phyloP scores from a whole-genome alignment of 2,797 vertebrate species.

The Gadopsis marmoratus region DNA sequence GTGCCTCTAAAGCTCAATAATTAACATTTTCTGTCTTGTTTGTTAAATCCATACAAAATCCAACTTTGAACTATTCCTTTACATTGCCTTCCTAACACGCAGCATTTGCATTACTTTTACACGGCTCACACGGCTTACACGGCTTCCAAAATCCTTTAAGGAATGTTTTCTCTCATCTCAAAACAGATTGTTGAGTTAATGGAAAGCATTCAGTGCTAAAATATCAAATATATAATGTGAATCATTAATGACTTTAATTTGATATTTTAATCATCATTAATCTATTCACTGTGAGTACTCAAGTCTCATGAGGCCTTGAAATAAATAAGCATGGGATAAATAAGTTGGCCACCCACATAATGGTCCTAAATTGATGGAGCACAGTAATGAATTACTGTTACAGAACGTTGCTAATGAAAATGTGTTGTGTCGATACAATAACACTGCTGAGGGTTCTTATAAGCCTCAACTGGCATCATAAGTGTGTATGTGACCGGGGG shows the following conservation, averaged over 20 bases:
- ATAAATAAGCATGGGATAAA: constrained; percentile 61
- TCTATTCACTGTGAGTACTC: constrained; percentile 42
- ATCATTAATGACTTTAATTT: constrained; percentile 37
- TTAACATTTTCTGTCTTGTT: background rate
- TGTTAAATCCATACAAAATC: background rate
- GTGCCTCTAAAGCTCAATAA: background rate
- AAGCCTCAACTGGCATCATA: constrained; percentile 31
- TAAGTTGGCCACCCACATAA: constrained; percentile 61
- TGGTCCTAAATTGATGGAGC: constrained; percentile 59
- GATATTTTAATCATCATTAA: constrained; percentile 56
- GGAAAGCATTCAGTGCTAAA: constrained; percentile 2
- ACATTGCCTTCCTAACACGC: background rate
- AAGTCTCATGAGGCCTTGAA: constrained; percentile 43
- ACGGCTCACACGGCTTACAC: no score
- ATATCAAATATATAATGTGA: constrained; percentile 9
- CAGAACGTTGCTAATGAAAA: constrained; percentile 60
- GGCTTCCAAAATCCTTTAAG: background rate
- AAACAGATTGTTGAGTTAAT: constrained; percentile 12
- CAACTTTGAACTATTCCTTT: background rate
- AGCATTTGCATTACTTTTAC: background rate
- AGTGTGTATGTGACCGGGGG: constrained; percentile 33
- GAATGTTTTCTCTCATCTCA: background rate
- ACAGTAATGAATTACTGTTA: constrained; percentile 59
- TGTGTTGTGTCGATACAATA: constrained; percentile 51
- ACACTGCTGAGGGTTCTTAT: constrained; percentile 34